Evolutionary conservation across 2,113 vertebrate genomes (phyloP).

Genomic region (Colius striatus): DNA sequence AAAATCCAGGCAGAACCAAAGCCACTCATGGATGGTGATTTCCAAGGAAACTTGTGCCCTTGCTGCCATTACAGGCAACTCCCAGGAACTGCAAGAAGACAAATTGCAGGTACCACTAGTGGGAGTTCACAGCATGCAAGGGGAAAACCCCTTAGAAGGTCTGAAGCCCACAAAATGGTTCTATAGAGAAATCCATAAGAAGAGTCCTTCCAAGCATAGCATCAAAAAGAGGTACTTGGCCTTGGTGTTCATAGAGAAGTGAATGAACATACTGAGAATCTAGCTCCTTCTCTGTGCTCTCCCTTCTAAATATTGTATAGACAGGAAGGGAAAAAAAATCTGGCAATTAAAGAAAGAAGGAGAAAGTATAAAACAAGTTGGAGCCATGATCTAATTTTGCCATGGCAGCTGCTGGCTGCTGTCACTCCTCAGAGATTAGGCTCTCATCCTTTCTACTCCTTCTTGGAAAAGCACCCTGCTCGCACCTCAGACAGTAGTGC

Average conservation of each 20-base stretch:
- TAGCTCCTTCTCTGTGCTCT: neutral
- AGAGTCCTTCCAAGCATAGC: neutral
- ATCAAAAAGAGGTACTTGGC: neutral
- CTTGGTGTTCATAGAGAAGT: fast-evolving
- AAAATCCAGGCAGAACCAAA: neutral
- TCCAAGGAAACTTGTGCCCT: neutral
- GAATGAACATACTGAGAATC: neutral
- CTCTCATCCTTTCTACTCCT: neutral
- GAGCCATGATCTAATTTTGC: neutral
- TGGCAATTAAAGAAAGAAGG: neutral
- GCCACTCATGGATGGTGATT: neutral
- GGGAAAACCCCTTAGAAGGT: neutral
- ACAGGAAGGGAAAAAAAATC: neutral
- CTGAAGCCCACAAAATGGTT: neutral
- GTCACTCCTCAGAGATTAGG: neutral
- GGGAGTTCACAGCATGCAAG: neutral
- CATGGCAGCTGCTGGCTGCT: neutral
- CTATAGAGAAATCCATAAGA: neutral
- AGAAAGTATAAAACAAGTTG: neutral
- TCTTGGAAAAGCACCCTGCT: neutral
- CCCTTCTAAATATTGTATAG: neutral
- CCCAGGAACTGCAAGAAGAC: neutral
- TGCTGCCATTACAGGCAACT: neutral
- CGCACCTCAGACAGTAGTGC: neutral
- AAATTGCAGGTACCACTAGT: neutral